Evolutionary conservation across 1,140 invertebrate species (phyloP).

Genomic region (Aphidius ervi): DNA sequence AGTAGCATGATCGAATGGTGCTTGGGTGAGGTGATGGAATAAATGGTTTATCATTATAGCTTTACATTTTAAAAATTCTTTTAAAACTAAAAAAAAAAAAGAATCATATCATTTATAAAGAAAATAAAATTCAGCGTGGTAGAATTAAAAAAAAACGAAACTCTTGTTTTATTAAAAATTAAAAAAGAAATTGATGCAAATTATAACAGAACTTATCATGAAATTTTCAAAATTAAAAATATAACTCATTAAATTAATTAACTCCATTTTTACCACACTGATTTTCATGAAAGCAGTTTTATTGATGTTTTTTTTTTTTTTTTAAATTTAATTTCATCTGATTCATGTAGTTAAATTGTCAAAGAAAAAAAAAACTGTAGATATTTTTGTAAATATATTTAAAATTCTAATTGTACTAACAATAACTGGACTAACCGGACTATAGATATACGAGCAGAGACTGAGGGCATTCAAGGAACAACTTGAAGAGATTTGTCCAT

Average conservation of each 20-base stretch:
- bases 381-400: constrained; percentile 17
- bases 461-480: constrained; percentile 85
- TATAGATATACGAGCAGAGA: constrained; percentile 82
- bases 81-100: constrained; percentile 8
- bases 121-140: constrained; percentile 30
- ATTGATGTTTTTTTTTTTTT: not conserved
- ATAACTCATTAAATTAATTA: constrained; percentile 11
- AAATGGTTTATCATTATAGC: constrained; percentile 15
- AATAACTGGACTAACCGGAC: constrained; percentile 49
- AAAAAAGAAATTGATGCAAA: too few species aligned
- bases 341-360: constrained; percentile 27
- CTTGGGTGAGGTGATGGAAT: constrained; percentile 22
- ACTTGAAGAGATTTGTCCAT: constrained; percentile 81
- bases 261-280: constrained; percentile 32
- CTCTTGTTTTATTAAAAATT: not conserved
- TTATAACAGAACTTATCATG: not conserved
- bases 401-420: constrained; percentile 41
- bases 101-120: not conserved
- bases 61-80: constrained; percentile 2
- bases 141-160: constrained; percentile 16
- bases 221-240: constrained; percentile 2
- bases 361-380: constrained; percentile 34
- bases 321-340: not conserved
- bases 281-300: constrained; percentile 23
- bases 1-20: constrained; percentile 38